phyloP scores from a whole-genome alignment of 2,888 invertebrate species.

The Spisula solida region DNA sequence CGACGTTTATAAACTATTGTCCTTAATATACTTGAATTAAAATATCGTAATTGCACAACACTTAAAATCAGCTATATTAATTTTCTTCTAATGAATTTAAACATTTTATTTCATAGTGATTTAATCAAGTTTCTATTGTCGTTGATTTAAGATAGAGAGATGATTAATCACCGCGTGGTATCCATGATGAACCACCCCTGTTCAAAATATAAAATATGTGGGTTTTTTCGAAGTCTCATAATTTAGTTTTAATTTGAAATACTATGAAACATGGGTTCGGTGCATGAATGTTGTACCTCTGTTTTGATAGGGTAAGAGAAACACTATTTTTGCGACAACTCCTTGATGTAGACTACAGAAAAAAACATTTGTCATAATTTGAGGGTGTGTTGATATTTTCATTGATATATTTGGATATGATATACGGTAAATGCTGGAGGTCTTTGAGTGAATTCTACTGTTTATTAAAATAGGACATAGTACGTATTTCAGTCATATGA shows the following conservation, averaged over 20 bases:
- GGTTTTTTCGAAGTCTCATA: not conserved
- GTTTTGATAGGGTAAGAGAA: too few species aligned
- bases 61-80: constrained; percentile 35
- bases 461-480: not conserved
- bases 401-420: constrained; percentile 1
- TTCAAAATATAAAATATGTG: constrained; percentile 1
- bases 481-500: not conserved
- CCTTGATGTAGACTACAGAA: not conserved
- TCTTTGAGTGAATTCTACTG: not conserved
- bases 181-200: not conserved
- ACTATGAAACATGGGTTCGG: too few species aligned
- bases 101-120: constrained; percentile 25
- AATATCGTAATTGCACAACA: constrained; percentile 35
- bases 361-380: not conserved
- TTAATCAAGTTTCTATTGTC: constrained; percentile 37
- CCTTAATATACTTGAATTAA: constrained; percentile 43
- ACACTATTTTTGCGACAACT: too few species aligned
- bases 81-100: constrained; percentile 36
- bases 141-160: constrained; percentile 29
- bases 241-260: constrained; percentile 42
- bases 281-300: too few species aligned
- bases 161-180: constrained; percentile 9
- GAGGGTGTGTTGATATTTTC: not conserved
- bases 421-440: not conserved
- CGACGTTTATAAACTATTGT: constrained; percentile 40